phyloP scores from a whole-genome alignment of 2,888 invertebrate species.

The Protodeltote pygarga region DNA sequence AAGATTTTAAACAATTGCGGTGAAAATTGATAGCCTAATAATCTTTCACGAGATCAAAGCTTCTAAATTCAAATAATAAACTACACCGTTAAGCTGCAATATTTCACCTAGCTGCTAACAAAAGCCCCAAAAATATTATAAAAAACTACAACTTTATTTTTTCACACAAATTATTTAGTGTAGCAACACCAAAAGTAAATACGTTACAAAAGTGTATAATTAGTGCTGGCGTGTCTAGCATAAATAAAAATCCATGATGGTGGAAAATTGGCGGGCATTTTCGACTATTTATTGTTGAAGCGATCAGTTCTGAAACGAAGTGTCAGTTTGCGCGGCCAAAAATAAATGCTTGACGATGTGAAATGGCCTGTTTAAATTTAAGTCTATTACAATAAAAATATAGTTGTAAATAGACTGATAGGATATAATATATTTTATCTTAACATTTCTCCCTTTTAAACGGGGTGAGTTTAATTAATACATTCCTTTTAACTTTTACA shows the following conservation, averaged over 20 bases:
- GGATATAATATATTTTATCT: constrained; percentile 6
- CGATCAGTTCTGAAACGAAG: constrained; percentile 30
- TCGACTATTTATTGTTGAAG: constrained; percentile 41
- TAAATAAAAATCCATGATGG: constrained; percentile 44
- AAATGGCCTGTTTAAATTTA: constrained; percentile 33
- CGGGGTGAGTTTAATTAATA: constrained; percentile 17
- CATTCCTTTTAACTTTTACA: constrained; percentile 15
- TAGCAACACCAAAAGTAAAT: constrained; percentile 18
- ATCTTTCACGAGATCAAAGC: too few relatives aligned
- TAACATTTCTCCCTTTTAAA: constrained; percentile 16
- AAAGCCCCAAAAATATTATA: background rate
- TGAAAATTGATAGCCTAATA: too few relatives aligned
- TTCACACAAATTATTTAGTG: constrained; percentile 16
- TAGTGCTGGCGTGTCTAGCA: constrained; percentile 30
- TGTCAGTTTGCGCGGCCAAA: constrained; percentile 47
- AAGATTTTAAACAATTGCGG: too few relatives aligned
- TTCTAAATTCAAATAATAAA: too few relatives aligned
- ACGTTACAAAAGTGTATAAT: constrained; percentile 33
- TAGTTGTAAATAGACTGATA: background rate
- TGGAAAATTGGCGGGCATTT: constrained; percentile 33
- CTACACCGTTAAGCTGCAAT: too few relatives aligned
- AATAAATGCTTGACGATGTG: constrained; percentile 42
- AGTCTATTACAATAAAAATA: constrained; percentile 14
- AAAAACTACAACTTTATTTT: background rate
- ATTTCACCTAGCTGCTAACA: too few relatives aligned